Base-by-base conservation (phyloP, 1,140 invertebrate species). In the Zaprionus nigranus region DNA sequence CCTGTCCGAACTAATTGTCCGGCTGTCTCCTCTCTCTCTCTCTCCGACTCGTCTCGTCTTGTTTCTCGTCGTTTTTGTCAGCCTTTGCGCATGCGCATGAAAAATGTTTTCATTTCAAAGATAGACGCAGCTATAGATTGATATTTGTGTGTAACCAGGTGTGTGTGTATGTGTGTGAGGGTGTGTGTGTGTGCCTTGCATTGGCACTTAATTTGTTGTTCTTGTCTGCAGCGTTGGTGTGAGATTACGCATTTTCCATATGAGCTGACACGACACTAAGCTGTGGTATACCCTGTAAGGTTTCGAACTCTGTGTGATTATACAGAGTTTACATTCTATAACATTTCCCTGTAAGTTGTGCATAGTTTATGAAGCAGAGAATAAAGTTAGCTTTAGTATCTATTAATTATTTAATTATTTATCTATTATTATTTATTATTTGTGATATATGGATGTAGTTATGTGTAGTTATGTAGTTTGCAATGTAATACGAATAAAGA, bases 1-100 rank as follows among this genome's bases (percentile, higher is more conserved):
- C 85, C 84, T 88, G 84, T 87, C 78, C 70, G 75, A 87, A 88
- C 84, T 90, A 88, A 88, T 88, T 88, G 84, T 90, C 84, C 85
- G 78, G 70, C 85, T 78, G 71, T 75, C 67, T 62, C 34, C 6
- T n/a, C 34, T 40, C 40, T 38, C 38, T 5, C 15, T 40, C 38
- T 43, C 40, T 43, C 6, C 38, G 38, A 13, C 38, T 43, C 40
- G 30, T 54, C 60, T 75, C 57, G 22, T 60, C 56, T 75, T 34
- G 30, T 11, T 34, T 34, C 30, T 34, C 30, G 30, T 34, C 72
- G 46, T 70, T 54, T 59, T 71, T 54, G 64, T 82, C 75, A 78
- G 75, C 49, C 75, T 75, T 78, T 76, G 75, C 49, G 71, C 75
- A 49, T 80, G 78, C 68, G 80, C 84, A 87, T 88, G 84, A 90